These are phyloP conservation scores for Neolamprologus caudopunctatus DNA, from an alignment of 2,113 vertebrate species.

Conservation along the genomic window DNA sequence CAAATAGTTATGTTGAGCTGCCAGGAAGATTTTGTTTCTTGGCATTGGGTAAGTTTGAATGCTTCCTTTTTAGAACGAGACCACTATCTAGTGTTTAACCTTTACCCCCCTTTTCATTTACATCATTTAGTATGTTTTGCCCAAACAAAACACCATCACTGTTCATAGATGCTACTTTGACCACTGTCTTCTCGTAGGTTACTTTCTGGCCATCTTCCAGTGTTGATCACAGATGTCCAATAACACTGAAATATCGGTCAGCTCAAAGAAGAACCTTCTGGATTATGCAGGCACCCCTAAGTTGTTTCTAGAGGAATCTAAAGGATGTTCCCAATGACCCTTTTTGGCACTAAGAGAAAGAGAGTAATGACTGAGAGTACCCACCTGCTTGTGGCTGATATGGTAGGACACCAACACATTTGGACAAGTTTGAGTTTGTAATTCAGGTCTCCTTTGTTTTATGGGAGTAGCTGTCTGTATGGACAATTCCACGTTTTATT, in stretches of 20 bases:
- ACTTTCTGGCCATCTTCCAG: not conserved
- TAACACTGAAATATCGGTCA: not conserved
- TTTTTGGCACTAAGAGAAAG: slow-evolving; percentile 64
- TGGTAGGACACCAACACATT: not conserved
- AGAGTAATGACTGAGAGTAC: not conserved
- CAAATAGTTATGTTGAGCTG: slow-evolving; percentile 40
- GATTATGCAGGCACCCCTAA: not conserved
- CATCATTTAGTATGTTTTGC: not conserved
- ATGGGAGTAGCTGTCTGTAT: not conserved
- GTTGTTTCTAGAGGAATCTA: not conserved
- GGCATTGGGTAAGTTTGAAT: slow-evolving; percentile 29
- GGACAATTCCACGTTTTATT: not conserved
- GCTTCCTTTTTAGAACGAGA: not conserved
- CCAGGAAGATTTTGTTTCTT: slow-evolving; percentile 53
- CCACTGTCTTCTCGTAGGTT: not conserved
- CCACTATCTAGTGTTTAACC: not conserved
- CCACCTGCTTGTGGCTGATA: not conserved
- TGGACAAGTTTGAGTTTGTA: not conserved
- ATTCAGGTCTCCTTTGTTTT: not conserved
- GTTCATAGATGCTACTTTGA: slow-evolving; percentile 15
- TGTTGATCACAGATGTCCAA: not conserved
- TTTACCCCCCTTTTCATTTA: not conserved
- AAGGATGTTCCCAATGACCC: not conserved
- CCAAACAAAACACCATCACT: not conserved
- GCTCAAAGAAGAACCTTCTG: not conserved